These are phyloP conservation scores for Dromas ardeola DNA, from an alignment of 2,113 vertebrate genomes.

Conservation along the genomic window DNA sequence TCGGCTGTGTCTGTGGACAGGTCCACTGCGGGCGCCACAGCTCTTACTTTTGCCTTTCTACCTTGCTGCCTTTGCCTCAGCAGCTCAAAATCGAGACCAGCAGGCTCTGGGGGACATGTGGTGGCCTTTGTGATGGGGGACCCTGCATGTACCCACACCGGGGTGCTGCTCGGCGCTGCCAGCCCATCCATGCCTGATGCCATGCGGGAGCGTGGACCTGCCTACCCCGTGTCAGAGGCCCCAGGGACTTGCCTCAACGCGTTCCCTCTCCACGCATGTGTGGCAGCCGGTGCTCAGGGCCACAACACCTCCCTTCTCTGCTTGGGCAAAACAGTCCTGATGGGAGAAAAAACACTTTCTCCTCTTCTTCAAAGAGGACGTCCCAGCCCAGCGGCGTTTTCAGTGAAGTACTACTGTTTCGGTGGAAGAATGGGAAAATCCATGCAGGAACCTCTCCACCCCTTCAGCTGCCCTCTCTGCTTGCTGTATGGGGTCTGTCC, in stretches of 20 bases:
- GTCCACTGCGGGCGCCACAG: not conserved
- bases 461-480: not conserved
- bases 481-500: not conserved
- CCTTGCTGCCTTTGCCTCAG: not conserved
- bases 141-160: not conserved
- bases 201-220: rapidly evolving
- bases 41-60: not conserved
- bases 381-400: not conserved
- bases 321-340: not conserved
- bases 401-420: not conserved
- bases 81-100: not conserved
- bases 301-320: not conserved
- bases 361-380: not conserved
- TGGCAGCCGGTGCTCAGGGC: not conserved
- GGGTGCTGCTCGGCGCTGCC: not conserved
- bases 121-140: not conserved
- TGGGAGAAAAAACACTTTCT: not conserved
- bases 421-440: not conserved
- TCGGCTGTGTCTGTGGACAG: rapidly evolving
- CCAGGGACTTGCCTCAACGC: not conserved
- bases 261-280: not conserved
- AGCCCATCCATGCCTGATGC: not conserved
- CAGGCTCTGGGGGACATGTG: rapidly evolving
- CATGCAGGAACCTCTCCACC: not conserved
- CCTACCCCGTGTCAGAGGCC: not conserved